Evolutionary conservation across 2,797 vertebrate genomes (phyloP).

Genomic region (Potorous gilbertii): DNA sequence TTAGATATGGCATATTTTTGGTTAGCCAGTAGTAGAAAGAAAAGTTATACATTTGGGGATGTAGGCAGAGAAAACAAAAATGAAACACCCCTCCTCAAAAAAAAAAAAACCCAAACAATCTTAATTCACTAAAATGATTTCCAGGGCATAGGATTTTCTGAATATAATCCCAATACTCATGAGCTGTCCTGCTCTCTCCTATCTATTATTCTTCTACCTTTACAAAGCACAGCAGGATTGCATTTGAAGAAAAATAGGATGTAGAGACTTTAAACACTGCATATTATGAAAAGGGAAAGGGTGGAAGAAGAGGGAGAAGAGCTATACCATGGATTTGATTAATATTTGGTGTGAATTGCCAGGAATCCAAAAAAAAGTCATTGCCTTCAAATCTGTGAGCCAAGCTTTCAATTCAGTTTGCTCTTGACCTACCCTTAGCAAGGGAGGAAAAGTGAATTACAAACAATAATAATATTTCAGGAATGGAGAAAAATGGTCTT

Average conservation of each 20-base stretch:
- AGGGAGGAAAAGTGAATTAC: neutral
- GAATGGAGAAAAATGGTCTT: neutral
- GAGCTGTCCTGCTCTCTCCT: neutral
- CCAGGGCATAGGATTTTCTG: neutral
- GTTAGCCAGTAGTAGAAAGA: conserved; percentile 57
- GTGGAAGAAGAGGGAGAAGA: neutral
- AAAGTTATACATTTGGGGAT: conserved; percentile 41
- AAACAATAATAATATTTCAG: neutral
- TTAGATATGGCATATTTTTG: conserved; percentile 71
- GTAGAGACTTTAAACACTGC: neutral
- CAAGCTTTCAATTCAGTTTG: neutral
- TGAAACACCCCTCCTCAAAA: fast-evolving
- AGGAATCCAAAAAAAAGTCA: fast-evolving
- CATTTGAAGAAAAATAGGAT: neutral
- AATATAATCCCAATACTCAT: fast-evolving
- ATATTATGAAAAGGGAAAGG: neutral
- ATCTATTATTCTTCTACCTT: neutral
- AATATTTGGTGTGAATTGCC: neutral
- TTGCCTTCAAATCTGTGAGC: neutral
- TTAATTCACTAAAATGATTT: neutral
- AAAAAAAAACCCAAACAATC: neutral
- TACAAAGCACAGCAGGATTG: neutral
- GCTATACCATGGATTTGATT: neutral
- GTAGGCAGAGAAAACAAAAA: conserved; percentile 36
- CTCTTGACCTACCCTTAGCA: neutral